A percentile compares a stretch with the other conserved stretches of the same genome.
These are phyloP conservation scores for Cetonia aurata DNA, from an alignment of 2,888 invertebrate genomes.

Conservation along the genomic window DNA sequence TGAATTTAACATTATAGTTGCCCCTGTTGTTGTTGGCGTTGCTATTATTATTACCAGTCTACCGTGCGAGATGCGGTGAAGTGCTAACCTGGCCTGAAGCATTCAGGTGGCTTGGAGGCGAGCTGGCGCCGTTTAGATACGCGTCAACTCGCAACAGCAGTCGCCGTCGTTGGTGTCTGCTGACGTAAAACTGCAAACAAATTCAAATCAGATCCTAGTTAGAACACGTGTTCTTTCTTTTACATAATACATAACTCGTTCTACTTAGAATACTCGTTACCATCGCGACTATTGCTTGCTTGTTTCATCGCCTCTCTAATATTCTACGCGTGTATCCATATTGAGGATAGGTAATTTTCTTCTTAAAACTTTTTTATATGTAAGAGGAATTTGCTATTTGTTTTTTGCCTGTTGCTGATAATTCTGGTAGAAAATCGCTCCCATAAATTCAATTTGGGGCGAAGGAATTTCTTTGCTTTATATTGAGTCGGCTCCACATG, in stretches of 20 bases:
- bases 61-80: conserved; percentile 31
- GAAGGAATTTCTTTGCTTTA: conserved; percentile 10
- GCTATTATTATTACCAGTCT: background rate
- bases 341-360: conserved; percentile 4
- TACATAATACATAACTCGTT: conserved; percentile 46
- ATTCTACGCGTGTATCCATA: background rate
- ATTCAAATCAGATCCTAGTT: conserved; percentile 47
- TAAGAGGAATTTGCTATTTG: background rate
- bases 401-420: conserved; percentile 10
- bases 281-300: conserved; percentile 18
- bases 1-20: conserved; percentile 24
- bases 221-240: conserved; percentile 47
- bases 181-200: conserved; percentile 45
- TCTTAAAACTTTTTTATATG: background rate
- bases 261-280: conserved; percentile 36
- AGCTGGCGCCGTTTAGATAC: conserved; percentile 47
- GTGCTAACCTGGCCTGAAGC: conserved; percentile 46
- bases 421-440: conserved; percentile 1
- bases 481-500: too few species aligned
- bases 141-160: conserved; percentile 42
- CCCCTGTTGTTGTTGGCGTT: conserved; percentile 10
- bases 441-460: conserved; percentile 20
- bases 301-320: conserved; percentile 4
- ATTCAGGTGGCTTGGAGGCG: conserved; percentile 46
- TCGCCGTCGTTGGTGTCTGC: conserved; percentile 40